Evolutionary conservation across 2,888 invertebrate genomes (phyloP).

Genomic region (Protonemura montana): DNA sequence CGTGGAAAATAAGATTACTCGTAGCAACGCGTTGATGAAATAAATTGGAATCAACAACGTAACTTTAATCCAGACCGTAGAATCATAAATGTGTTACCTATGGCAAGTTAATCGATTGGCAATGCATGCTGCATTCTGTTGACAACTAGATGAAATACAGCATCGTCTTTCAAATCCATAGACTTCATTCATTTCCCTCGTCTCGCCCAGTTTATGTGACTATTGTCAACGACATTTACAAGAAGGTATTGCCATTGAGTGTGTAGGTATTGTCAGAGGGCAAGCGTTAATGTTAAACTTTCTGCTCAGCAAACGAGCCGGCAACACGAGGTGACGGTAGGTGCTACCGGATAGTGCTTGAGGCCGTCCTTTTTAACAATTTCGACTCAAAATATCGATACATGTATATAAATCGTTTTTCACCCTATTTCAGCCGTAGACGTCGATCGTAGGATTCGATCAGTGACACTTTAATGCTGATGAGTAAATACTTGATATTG

Average conservation of each 20-base stretch:
- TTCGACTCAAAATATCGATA: too few relatives aligned
- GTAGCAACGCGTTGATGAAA: not conserved
- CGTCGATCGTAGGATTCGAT: too few relatives aligned
- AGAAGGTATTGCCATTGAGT: too few relatives aligned
- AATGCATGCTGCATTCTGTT: not conserved
- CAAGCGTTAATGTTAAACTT: too few relatives aligned
- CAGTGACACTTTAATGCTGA: not conserved
- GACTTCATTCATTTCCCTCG: not conserved
- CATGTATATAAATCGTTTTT: too few relatives aligned
- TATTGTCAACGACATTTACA: conserved; percentile 20
- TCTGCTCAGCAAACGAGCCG: too few relatives aligned
- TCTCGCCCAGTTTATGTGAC: conserved; percentile 13
- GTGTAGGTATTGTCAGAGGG: too few relatives aligned
- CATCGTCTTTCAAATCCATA: not conserved
- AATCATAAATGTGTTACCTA: not conserved
- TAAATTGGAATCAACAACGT: not conserved
- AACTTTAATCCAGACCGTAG: not conserved
- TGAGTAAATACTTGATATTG: not conserved
- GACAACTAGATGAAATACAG: not conserved
- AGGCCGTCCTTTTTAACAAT: too few relatives aligned
- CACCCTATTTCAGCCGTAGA: too few relatives aligned
- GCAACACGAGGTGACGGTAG: too few relatives aligned
- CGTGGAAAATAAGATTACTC: not conserved
- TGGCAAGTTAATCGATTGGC: not conserved
- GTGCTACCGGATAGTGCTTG: too few relatives aligned